Percentiles rank a stretch among this genome's conserved stretches.
Evolutionary conservation across 2,888 invertebrate genomes (phyloP).

Genomic region (Monoplex corrugatus): DNA sequence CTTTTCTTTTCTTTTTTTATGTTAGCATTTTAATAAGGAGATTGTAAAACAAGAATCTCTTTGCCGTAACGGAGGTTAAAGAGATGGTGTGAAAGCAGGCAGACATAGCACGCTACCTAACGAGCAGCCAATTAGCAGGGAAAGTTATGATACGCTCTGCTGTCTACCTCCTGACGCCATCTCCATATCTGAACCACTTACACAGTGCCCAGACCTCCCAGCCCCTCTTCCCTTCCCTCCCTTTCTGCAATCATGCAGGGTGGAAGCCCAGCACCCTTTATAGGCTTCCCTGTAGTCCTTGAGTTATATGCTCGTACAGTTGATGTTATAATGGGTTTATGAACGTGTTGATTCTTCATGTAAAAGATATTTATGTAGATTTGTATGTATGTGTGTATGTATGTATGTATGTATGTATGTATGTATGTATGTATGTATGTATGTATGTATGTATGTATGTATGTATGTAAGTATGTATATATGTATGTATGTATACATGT

Average conservation of each 20-base stretch:
- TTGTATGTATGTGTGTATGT: not conserved
- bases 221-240: not conserved
- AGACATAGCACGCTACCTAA: not conserved
- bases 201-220: not conserved
- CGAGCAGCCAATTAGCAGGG: slow-evolving; percentile 26
- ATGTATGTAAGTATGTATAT: not conserved
- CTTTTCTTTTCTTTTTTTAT: too few species aligned
- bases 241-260: too few species aligned
- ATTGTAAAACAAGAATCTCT: not conserved
- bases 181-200: slow-evolving; percentile 5
- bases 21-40: not conserved
- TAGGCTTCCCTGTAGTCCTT: not conserved
- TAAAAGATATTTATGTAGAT: not conserved
- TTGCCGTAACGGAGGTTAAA: not conserved
- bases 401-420: not conserved
- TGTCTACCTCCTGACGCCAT: slow-evolving; percentile 22
- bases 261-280: too few species aligned
- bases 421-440: slow-evolving; percentile 11
- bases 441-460: slow-evolving; percentile 4
- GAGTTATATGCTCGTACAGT: not conserved
- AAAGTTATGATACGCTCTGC: not conserved
- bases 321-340: not conserved
- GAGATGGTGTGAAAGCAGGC: not conserved
- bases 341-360: too few species aligned
- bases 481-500: not conserved